Evolutionary conservation across 2,888 invertebrate species (phyloP).

Genomic region (Clusia tigrina): DNA sequence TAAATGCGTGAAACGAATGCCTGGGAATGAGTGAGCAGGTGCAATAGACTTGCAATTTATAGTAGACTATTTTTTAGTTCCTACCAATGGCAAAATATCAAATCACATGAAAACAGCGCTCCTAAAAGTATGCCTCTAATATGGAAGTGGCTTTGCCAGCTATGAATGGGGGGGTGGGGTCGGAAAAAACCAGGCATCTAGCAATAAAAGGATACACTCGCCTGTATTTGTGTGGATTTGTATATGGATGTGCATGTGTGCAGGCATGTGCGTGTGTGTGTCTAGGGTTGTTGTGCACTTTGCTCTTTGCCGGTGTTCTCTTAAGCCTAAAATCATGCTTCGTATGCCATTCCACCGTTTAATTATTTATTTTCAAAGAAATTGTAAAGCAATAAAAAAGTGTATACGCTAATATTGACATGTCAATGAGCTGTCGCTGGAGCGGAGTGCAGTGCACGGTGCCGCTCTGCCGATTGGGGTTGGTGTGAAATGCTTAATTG

Average conservation of each 20-base stretch:
- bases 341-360: slow-evolving; percentile 43
- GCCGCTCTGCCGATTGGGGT: neutral
- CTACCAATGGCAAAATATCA: neutral
- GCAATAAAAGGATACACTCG: neutral
- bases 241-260: neutral
- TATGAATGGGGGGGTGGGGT: neutral
- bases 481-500: neutral
- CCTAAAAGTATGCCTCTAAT: neutral
- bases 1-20: neutral
- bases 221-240: neutral
- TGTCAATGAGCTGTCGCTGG: neutral
- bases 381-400: neutral
- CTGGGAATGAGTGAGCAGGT: neutral
- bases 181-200: neutral
- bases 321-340: slow-evolving; percentile 55
- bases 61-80: neutral
- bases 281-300: neutral
- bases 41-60: too few species aligned
- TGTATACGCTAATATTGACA: too few species aligned
- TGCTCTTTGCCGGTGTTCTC: slow-evolving; percentile 23
- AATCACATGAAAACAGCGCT: neutral
- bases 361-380: slow-evolving; percentile 59
- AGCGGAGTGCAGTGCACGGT: neutral
- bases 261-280: too few species aligned
- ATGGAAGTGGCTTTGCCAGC: neutral